Base-by-base conservation (phyloP, 2,113 vertebrate species). In the Hylia prasina region DNA sequence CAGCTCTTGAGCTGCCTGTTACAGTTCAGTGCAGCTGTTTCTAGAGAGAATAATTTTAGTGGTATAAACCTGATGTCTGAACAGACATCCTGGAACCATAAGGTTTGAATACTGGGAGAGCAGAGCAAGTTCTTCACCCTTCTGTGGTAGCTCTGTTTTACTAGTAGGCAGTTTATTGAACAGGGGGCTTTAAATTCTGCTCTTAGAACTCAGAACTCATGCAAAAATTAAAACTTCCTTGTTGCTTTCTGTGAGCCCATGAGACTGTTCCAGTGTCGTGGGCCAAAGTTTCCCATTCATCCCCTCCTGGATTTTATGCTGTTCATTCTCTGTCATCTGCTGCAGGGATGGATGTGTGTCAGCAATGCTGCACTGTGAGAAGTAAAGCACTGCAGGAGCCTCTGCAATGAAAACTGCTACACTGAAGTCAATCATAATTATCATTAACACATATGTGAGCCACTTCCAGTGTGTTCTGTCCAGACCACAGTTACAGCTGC, bases 1-100 rank as follows among this genome's bases (percentile, higher is more conserved):
- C 94, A 77, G 69, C 61, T 78, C 92, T 83, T 91, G 94, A 94
- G 81, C 85, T 96, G 71, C 94, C 90, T 96, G 92, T 44, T 97
- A 92, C 47, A 94, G 75, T 42, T 81, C 28, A 35, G 64, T 3
- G 1, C 47, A 89, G 72, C 69, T 90, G 81, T 45, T 96, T 90
- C 94, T 85, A 78, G 39, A 81, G 39, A 66, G 42, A 44, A 66
- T 54, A 80, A 57, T 30, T 77, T 88, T 24, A 70, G 84, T 66
- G 58, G 54, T 57, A 78, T 80, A 85, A 95, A 77, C 71, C 54
- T 94, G 35, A 56, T 11, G 16, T 86, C 79, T 86, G 66, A 94
- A 63, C 79, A 96, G 94, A 90, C 68, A 86, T 90, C 35, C 79
- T 95, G 89, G 53, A 96, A 91, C 63, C 78, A 47, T 70, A 85